Conservation (phyloP, 2,888 invertebrate species). For the Sphaerophoria rueppellii region DNA sequence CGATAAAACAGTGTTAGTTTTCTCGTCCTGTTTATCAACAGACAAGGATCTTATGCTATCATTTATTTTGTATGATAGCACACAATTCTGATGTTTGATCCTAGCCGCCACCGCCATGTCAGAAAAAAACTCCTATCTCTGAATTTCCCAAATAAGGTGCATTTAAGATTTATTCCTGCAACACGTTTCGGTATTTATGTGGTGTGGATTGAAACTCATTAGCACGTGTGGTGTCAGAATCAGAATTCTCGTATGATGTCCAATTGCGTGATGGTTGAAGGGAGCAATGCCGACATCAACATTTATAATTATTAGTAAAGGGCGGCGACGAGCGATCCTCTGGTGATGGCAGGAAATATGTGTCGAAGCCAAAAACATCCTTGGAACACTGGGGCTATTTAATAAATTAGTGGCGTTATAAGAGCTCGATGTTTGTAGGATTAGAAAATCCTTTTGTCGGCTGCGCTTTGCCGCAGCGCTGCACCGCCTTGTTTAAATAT, state of each 20-base stretch:
- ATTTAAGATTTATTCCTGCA: conserved; percentile 54
- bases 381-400: conserved; percentile 49
- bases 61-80: conserved; percentile 59
- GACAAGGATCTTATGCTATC: conserved; percentile 35
- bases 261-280: not conserved
- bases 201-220: conserved; percentile 69
- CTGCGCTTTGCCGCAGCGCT: conserved; percentile 27
- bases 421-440: conserved; percentile 29
- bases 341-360: conserved; percentile 60
- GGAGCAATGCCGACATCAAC: conserved; percentile 40
- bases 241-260: conserved; percentile 50
- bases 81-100: conserved; percentile 62
- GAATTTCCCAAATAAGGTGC: conserved; percentile 61
- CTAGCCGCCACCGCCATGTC: conserved; percentile 4
- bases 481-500: conserved; percentile 62
- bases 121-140: not conserved
- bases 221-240: conserved; percentile 75
- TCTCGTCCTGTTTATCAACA: conserved; percentile 60
- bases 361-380: conserved; percentile 45
- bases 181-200: conserved; percentile 33
- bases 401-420: conserved; percentile 71
- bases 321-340: conserved; percentile 43
- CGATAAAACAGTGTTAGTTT: conserved; percentile 51
- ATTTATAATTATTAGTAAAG: conserved; percentile 42
- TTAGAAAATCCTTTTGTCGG: conserved; percentile 44